Percentiles rank a stretch among this genome's conserved stretches.
These are phyloP conservation scores for Polypedilum pembai DNA, from an alignment of 1,140 invertebrate genomes.

Conservation along the genomic window DNA sequence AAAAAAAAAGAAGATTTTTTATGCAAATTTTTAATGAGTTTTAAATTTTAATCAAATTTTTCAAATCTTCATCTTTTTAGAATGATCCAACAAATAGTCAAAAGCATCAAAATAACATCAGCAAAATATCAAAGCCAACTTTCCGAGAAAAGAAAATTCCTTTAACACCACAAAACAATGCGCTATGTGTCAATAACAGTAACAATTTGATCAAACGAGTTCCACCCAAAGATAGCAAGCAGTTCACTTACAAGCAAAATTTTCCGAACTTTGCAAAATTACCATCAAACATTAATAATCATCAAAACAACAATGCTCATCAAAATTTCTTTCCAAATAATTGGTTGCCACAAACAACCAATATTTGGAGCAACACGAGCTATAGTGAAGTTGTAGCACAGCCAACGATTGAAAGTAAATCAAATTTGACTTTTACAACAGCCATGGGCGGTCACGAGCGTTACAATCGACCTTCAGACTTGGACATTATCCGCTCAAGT, in stretches of 20 bases:
- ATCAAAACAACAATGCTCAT: neutral
- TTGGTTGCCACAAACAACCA: neutral
- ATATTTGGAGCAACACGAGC: constrained; percentile 2
- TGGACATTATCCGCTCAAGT: neutral
- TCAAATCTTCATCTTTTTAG: neutral
- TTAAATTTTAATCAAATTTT: neutral
- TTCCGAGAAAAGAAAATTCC: no score
- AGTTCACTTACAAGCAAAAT: neutral
- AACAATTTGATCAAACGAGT: neutral
- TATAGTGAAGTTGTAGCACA: constrained; percentile 20
- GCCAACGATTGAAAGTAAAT: neutral
- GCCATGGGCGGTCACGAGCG: neutral
- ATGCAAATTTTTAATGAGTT: no score
- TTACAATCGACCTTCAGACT: neutral
- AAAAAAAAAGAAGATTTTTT: no score
- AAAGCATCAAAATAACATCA: neutral
- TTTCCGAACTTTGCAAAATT: neutral
- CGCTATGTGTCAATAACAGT: neutral
- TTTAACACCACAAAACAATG: neutral
- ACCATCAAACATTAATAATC: neutral
- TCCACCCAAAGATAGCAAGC: neutral
- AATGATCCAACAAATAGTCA: neutral
- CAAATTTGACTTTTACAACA: neutral
- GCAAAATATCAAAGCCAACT: constrained; percentile 24
- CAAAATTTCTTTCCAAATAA: neutral